Conservation (phyloP, 2,888 invertebrate genomes). For the Andrena hattorfiana region DNA sequence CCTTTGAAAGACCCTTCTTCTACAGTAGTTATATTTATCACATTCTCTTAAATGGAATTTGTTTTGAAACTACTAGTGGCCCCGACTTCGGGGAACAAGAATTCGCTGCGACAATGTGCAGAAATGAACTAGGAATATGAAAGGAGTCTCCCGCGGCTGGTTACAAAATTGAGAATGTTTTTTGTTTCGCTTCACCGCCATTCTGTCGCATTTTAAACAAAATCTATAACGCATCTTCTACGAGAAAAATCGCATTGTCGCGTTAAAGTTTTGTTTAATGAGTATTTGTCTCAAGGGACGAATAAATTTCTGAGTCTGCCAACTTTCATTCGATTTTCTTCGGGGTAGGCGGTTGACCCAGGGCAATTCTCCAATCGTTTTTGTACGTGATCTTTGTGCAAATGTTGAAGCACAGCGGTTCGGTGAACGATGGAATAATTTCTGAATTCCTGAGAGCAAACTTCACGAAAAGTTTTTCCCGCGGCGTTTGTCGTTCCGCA, state of each 20-base stretch:
- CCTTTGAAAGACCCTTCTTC: not conserved
- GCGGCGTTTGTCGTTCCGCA: constrained; percentile 19
- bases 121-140: not conserved
- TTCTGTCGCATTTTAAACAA: not conserved
- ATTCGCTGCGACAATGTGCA: not conserved
- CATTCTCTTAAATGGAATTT: constrained; percentile 26
- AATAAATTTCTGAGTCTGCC: constrained; percentile 31
- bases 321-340: constrained; percentile 18
- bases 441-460: constrained; percentile 34
- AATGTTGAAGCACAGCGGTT: constrained; percentile 26
- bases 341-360: constrained; percentile 15
- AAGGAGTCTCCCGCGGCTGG: not conserved
- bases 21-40: constrained; percentile 1
- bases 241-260: not conserved
- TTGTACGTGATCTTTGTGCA: constrained; percentile 50
- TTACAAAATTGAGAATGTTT: not conserved
- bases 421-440: constrained; percentile 50
- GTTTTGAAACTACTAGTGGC: constrained; percentile 12
- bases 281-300: constrained; percentile 7
- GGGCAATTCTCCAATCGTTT: constrained; percentile 44
- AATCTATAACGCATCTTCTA: not conserved
- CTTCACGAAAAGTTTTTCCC: constrained; percentile 23
- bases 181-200: not conserved
- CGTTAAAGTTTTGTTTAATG: constrained; percentile 5
- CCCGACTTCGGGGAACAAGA: constrained; percentile 17